Evolutionary conservation across 2,113 vertebrate genomes (phyloP), one percentile per base, ranked within the genome.

Genomic region (Mionectes macconnelli): DNA sequence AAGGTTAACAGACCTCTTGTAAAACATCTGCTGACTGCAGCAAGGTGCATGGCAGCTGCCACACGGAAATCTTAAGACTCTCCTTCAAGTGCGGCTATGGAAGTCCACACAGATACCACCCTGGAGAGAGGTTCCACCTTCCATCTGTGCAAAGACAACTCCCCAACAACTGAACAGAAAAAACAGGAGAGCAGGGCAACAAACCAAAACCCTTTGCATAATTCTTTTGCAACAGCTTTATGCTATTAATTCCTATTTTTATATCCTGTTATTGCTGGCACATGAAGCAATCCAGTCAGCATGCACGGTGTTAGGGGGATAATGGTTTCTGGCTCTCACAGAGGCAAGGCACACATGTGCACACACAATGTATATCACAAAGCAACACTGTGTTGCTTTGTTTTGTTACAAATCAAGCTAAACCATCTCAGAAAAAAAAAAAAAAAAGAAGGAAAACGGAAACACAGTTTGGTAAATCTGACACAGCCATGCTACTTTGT

Each of bases 121-220:
- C 93, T 86, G 96, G 90, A 6, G 59, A 93, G 67, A 86, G 79
- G 90, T 75, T 96, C 95, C 94, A 91, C 79, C 31, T 96, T 95
- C 93, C 90, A 96, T 97, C 94, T 95, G 94, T 93, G 93, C 93
- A 96, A 95, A 97, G 94, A 96, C 91, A 96, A 73, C 95, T 97
- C 95, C 94, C 95, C 96, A 91, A 95, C 86, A 94, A 94, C 92
- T 82, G 77, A 94, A 94, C 92, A 95, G 83, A 95, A 94, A 87
- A 89, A 95, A 94, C 45, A 96, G 94, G 80, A 96, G 72, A 97
- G 93, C 96, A 95, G 94, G 94, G 95, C 93, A 96, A 97, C 66
- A 96, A 75, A 95, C 92, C 81, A 96, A 89, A 96, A 86, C 93
- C 94, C 93, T 94, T 91, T 0, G 17, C 37, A 63, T 88, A 75